Conservation (phyloP, 2,113 vertebrate genomes). For the Gila orcuttii region DNA sequence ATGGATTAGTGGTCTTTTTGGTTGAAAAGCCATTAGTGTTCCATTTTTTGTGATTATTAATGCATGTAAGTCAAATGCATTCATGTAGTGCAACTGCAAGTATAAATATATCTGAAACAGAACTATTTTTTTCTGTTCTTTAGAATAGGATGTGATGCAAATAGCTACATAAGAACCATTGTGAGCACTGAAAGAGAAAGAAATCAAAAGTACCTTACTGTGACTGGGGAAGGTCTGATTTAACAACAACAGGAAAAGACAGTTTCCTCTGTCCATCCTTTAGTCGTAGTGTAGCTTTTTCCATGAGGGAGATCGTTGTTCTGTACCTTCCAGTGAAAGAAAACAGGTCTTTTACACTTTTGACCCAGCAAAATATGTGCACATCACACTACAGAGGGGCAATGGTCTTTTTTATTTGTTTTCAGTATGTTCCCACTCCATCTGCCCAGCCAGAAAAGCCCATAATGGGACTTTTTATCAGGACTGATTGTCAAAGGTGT, state of each 20-base stretch:
- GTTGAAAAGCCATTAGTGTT: neutral
- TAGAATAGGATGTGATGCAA: neutral
- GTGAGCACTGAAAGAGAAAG: neutral
- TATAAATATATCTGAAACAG: neutral
- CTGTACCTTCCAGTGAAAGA: neutral
- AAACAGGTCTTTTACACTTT: neutral
- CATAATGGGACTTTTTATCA: neutral
- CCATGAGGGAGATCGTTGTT: neutral
- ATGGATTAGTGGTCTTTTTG: neutral
- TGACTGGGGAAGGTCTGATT: slow-evolving; percentile 1
- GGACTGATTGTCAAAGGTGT: neutral
- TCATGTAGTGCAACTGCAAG: neutral
- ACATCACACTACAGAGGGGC: neutral
- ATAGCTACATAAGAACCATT: neutral
- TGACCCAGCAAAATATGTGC: slow-evolving; percentile 3
- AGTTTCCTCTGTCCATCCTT: neutral
- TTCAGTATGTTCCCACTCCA: neutral
- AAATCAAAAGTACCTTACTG: neutral
- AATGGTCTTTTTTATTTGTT: slow-evolving; percentile 7
- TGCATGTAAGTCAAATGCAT: neutral
- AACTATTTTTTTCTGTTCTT: neutral
- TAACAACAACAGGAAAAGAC: slow-evolving; percentile 9
- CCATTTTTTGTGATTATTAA: neutral
- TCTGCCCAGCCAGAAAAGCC: neutral
- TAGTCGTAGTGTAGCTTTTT: neutral